Percentiles rank a stretch among this genome's conserved stretches.
Evolutionary conservation across 2,888 invertebrate genomes (phyloP).

Genomic region (Zaprionus bogoriensis): DNA sequence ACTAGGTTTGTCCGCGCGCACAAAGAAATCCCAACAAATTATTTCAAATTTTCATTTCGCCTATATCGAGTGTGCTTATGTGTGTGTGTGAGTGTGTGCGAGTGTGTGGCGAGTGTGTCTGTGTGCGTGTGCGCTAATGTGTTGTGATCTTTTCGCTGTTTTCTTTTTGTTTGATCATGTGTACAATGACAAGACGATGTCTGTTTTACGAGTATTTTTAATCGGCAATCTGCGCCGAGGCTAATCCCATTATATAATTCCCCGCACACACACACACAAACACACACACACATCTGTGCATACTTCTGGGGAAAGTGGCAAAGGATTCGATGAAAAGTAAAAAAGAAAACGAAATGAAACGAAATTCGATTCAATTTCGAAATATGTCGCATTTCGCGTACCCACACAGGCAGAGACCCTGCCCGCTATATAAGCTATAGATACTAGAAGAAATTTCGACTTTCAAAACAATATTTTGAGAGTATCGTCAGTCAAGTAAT

Average conservation of each 20-base stretch:
- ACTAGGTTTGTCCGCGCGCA: slow-evolving; percentile 58
- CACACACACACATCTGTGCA: neutral
- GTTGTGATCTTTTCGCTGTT: slow-evolving; percentile 58
- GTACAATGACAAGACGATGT: slow-evolving; percentile 51
- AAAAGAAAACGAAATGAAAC: slow-evolving; percentile 17
- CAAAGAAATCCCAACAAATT: slow-evolving; percentile 47
- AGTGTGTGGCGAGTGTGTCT: slow-evolving; percentile 7
- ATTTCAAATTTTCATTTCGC: slow-evolving; percentile 52
- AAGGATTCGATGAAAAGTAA: slow-evolving; percentile 46
- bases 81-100: neutral
- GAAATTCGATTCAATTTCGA: slow-evolving; percentile 12
- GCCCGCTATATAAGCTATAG: too few species aligned
- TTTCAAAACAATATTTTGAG: neutral
- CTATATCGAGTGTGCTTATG: slow-evolving; percentile 5
- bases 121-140: slow-evolving; percentile 43
- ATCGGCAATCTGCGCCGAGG: slow-evolving; percentile 8
- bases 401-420: neutral
- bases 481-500: neutral
- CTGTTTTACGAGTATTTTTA: slow-evolving; percentile 37
- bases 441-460: too few species aligned
- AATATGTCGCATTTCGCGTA: slow-evolving; percentile 7
- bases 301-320: slow-evolving; percentile 14
- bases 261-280: too few species aligned
- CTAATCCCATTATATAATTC: slow-evolving; percentile 35
- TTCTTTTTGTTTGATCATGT: slow-evolving; percentile 65